phyloP scores from a whole-genome alignment of 2,888 invertebrate genomes.

The Heliconius sara region DNA sequence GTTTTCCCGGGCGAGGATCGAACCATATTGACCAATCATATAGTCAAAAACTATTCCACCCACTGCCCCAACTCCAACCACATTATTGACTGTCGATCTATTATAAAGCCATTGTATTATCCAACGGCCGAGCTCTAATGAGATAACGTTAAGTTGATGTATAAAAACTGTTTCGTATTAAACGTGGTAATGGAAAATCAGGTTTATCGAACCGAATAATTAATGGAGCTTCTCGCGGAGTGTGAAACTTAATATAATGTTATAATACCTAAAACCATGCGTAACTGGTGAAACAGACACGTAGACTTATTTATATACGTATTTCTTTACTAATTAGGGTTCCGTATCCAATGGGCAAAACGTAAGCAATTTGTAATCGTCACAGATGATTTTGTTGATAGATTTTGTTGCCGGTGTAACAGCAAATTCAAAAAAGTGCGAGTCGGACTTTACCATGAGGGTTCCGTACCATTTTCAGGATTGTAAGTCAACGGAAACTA shows the following conservation, averaged over 20 bases:
- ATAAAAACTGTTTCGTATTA: conserved; percentile 29
- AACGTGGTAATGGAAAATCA: conserved; percentile 32
- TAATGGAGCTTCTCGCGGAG: conserved; percentile 19
- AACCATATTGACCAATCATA: too few species aligned
- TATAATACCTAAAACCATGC: not conserved
- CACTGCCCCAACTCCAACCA: not conserved
- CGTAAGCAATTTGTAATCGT: too few species aligned
- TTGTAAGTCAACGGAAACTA: too few species aligned
- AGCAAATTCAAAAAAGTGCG: too few species aligned
- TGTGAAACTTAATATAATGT: conserved; percentile 12
- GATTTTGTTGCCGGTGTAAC: too few species aligned
- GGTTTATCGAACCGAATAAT: conserved; percentile 34
- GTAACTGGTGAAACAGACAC: not conserved
- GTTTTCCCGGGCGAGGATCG: too few species aligned
- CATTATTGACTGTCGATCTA: not conserved
- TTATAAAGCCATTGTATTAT: not conserved
- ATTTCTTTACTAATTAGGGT: too few species aligned
- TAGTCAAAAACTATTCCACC: too few species aligned
- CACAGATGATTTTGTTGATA: too few species aligned
- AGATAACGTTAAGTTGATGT: conserved; percentile 35
- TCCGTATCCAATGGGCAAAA: too few species aligned
- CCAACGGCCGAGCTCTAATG: conserved; percentile 21
- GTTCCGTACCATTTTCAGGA: too few species aligned
- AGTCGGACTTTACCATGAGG: too few species aligned
- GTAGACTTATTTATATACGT: not conserved